Evolutionary conservation across 2,888 invertebrate genomes (phyloP).

Genomic region (Cryptophagus acutangulus): DNA sequence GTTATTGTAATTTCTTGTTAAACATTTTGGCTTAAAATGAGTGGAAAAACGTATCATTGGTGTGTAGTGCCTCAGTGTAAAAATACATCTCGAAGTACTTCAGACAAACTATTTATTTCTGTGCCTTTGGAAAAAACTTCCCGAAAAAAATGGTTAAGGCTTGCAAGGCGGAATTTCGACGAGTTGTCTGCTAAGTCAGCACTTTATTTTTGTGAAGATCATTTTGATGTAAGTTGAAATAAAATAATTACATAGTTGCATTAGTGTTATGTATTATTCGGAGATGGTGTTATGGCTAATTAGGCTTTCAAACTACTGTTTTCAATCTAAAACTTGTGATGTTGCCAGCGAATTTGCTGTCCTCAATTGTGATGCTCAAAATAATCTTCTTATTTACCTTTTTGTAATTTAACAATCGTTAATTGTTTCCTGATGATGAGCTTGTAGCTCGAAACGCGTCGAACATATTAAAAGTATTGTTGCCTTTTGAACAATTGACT

Average conservation of each 20-base stretch:
- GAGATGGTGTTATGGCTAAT: too few relatives aligned
- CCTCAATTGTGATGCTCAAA: too few relatives aligned
- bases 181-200: not conserved
- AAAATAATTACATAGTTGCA: not conserved
- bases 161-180: not conserved
- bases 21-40: too few relatives aligned
- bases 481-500: too few relatives aligned
- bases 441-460: too few relatives aligned
- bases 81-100: constrained; percentile 2
- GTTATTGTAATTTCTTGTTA: too few relatives aligned
- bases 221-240: constrained; percentile 8
- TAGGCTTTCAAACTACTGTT: too few relatives aligned
- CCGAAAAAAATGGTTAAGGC: constrained; percentile 3
- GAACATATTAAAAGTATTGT: too few relatives aligned
- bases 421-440: too few relatives aligned
- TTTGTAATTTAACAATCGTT: not conserved
- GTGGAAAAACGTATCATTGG: constrained; percentile 5
- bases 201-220: constrained; percentile 4
- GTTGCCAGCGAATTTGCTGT: too few relatives aligned
- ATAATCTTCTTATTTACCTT: not conserved
- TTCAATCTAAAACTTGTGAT: too few relatives aligned
- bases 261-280: not conserved
- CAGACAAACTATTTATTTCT: constrained; percentile 9
- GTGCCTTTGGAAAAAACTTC: not conserved
- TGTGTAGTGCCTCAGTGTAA: constrained; percentile 8